Evolutionary conservation across 2,797 vertebrate species (phyloP).

Genomic region (Onychomys leucogaster): DNA sequence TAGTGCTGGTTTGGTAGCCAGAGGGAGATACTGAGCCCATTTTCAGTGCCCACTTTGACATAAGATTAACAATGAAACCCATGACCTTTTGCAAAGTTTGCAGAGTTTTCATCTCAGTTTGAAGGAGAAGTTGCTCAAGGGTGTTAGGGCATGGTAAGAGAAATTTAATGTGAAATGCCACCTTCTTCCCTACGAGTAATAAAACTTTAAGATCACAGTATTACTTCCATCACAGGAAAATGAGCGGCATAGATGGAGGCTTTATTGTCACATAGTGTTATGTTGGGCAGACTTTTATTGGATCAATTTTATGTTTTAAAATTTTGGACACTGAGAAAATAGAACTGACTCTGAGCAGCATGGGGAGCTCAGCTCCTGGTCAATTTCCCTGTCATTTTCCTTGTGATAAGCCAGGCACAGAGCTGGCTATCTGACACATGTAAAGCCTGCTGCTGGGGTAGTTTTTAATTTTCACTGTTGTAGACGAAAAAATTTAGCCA

Average conservation of each 20-base stretch:
- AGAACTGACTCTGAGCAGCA: neutral
- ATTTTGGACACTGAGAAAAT: slow-evolving; percentile 26
- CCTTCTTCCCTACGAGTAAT: neutral
- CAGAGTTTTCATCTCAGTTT: slow-evolving; percentile 29
- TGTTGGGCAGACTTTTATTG: slow-evolving; percentile 11
- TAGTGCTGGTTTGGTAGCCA: neutral
- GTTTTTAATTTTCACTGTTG: neutral
- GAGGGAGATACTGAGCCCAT: neutral
- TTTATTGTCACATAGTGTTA: slow-evolving; percentile 31
- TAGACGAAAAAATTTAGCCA: neutral
- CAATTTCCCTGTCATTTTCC: neutral
- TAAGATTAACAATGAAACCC: neutral
- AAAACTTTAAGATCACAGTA: slow-evolving; percentile 33
- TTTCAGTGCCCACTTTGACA: neutral
- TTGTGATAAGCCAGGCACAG: neutral
- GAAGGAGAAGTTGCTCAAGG: neutral
- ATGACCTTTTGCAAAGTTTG: neutral
- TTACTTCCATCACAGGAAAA: slow-evolving; percentile 32
- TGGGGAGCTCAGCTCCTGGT: neutral
- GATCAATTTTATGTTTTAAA: slow-evolving; percentile 56
- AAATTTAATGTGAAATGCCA: slow-evolving; percentile 19
- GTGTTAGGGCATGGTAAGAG: neutral
- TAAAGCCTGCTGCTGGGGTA: neutral
- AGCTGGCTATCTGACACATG: neutral
- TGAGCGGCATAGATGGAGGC: neutral